Base-by-base conservation (phyloP, 1,140 invertebrate species). In the Drosophila funebris region DNA sequence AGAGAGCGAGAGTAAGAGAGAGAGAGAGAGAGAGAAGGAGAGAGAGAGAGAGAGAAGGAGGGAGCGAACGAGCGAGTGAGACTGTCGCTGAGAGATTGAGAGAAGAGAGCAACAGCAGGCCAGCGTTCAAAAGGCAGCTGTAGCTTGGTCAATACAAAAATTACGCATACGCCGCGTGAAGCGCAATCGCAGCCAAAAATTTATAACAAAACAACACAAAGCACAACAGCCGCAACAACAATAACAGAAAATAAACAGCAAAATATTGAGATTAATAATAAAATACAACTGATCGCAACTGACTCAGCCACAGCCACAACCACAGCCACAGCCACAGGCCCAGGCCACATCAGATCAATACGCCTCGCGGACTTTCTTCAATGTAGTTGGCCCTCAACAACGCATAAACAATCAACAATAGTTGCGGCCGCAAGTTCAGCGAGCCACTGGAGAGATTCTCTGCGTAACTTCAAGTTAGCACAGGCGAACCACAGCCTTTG, bases 91-190 rank as follows among this genome's bases (percentile, higher is more conserved):
- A 18, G 46, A 31, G 22, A 36, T 44, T 9, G 31, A 58, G 67
- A 72, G n/a, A n/a, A n/a, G n/a, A n/a, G n/a, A n/a, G n/a, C n/a
- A n/a, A n/a, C n/a, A n/a, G n/a, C n/a, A n/a, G n/a, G n/a, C n/a
- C n/a, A n/a, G 68, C 68, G 18, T 13, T 36, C 11, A 36, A n/a
- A 52, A 36, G 63, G 44, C 54, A 52, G 56, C 61, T 68, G 66
- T 62, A 69, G 68, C 70, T 75, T 83, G 70, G 69, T 64, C 52
- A 78, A 82, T 58, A 74, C 39, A 62, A 57, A 73, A 72, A 85
- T 82, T 78, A 75, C 82, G 78, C 78, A 85, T 85, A 85, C 82
- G 82, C 78, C 82, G 73, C 54, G 81, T 81, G 74, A 78, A 85
- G 63, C 76, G 54, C 69, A 72, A 56, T 63, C 50, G 52, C 24